Evolutionary conservation across 2,113 vertebrate genomes (phyloP).

Genomic region (Geococcyx californianus): DNA sequence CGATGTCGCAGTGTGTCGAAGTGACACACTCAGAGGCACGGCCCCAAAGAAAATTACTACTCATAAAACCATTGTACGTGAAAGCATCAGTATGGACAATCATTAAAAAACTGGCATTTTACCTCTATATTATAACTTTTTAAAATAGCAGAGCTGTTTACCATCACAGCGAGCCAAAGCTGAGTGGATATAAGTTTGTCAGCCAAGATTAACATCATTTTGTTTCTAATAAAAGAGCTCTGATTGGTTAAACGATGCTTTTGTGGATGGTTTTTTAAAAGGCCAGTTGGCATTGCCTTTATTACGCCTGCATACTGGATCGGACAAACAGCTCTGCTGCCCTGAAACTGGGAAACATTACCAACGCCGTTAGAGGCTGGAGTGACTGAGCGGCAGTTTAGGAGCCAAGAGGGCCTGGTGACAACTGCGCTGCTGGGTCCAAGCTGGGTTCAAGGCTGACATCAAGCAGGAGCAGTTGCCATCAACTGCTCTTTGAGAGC

Average conservation of each 20-base stretch:
- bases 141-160: neutral
- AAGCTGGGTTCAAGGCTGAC: neutral
- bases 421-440: neutral
- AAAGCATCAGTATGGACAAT: neutral
- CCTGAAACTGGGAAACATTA: neutral
- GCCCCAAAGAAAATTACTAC: neutral
- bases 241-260: neutral
- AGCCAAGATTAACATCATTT: neutral
- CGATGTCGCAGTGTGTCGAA: rapidly evolving
- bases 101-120: neutral
- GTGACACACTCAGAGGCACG: neutral
- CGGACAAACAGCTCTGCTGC: neutral
- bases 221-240: neutral
- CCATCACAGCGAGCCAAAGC: neutral
- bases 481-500: neutral
- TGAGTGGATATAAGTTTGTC: neutral
- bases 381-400: neutral
- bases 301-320: no score
- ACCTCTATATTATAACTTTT: neutral
- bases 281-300: neutral
- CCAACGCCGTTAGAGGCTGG: neutral
- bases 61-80: neutral
- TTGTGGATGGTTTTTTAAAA: neutral
- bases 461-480: neutral
- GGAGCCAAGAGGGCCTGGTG: neutral